These are phyloP conservation scores for Colossoma macropomum DNA, from an alignment of 2,113 vertebrate species.

Conservation along the genomic window DNA sequence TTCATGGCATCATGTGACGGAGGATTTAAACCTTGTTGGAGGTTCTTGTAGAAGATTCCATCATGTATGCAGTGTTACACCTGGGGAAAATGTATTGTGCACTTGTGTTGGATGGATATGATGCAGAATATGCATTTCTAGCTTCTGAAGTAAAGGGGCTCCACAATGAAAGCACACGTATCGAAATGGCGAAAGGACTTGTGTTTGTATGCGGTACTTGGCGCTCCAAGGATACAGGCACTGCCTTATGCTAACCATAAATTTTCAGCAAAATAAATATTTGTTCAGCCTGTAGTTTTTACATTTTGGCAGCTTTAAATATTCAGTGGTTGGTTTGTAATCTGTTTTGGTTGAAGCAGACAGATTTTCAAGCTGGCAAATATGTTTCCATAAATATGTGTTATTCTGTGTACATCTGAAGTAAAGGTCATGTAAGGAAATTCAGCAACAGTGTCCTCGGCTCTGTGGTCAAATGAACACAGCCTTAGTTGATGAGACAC, in stretches of 20 bases:
- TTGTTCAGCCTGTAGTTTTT: constrained; percentile 68
- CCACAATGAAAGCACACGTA: neutral
- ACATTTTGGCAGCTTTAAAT: constrained; percentile 67
- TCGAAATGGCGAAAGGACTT: neutral
- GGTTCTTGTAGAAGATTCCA: too few species aligned
- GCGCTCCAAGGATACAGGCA: constrained; percentile 70
- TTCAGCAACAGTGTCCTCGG: neutral
- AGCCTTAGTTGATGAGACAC: neutral
- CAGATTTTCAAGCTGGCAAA: constrained; percentile 18
- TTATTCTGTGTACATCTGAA: constrained; percentile 52
- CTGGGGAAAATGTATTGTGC: too few species aligned
- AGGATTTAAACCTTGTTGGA: too few species aligned
- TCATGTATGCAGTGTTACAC: too few species aligned
- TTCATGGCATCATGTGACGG: too few species aligned
- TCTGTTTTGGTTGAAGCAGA: constrained; percentile 57
- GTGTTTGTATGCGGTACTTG: constrained; percentile 70
- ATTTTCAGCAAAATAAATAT: constrained; percentile 75
- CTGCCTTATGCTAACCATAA: constrained; percentile 68
- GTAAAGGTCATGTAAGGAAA: constrained; percentile 12
- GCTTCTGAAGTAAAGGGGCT: neutral
- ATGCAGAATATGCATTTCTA: neutral
- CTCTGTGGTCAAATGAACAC: constrained; percentile 1
- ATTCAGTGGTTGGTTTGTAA: constrained; percentile 67
- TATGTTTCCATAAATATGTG: constrained; percentile 57
- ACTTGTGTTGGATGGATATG: too few species aligned